Evolutionary conservation across 2,888 invertebrate genomes (phyloP), one percentile per base, ranked within the genome.

Genomic region (Altica lythri): DNA sequence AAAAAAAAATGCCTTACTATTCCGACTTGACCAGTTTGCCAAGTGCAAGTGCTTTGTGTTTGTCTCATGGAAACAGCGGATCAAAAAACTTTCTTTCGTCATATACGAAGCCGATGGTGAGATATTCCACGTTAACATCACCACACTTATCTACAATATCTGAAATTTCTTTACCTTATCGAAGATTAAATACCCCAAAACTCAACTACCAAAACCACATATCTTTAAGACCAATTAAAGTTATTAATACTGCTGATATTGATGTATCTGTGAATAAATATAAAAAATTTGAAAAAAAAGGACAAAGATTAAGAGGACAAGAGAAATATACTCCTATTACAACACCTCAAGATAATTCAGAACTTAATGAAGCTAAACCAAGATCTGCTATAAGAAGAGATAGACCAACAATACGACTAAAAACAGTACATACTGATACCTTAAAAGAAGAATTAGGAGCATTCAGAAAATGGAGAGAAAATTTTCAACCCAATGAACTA

Each of bases 161-260:
- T 4, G 86, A 86, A 72, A 74, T 79, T 1, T 79, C 80, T 74
- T 67, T 77, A 9, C 76, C 79, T 38, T 61, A 81, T 14, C 75
- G 79, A 25, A 72, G 81, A 40, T 76, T 81, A 30, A 82, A 72
- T 68, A 83, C 78, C 42, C 84, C 75, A 59, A 82, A 78, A 74
- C 77, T 81, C 72, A 78, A 73, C 62, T 78, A 67, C 62, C 82
- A 73, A 63, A 76, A 63, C 66, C 68, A 72, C 71, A 77, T 18
- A 76, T 77, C 58, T 78, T 80, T 59, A 75, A 74, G 50, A 46
- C 89, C 90, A 1, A 84, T 88, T 43, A 83, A 85, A 62, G 88
- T 91, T 59, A 89, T 91, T 59, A 90, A 91, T 73, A 91, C 92
- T 2, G 89, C 90, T 19, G 90, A 91, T 71, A 92, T 92, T 62